Evolutionary conservation across 2,797 vertebrate genomes (phyloP).

Genomic region (Melanotaenia pygmaea): DNA sequence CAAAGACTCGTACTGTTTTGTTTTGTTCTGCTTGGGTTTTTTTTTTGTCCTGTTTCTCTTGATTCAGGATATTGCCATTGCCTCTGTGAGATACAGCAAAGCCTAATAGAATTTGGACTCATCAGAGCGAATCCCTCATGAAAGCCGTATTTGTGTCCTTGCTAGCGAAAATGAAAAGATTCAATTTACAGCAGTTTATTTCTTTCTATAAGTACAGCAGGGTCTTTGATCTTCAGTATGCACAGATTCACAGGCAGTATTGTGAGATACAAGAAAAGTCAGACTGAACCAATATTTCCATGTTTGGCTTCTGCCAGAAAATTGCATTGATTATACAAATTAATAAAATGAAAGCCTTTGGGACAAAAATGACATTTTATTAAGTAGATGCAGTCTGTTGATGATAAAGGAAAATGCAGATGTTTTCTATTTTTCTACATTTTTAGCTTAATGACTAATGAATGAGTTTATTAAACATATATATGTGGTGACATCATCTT

Average conservation of each 20-base stretch:
- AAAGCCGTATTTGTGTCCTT: conserved; percentile 50
- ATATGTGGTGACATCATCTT: background rate
- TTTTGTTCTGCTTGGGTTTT: background rate
- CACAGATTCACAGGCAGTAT: conserved; percentile 11
- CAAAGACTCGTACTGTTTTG: conserved; percentile 38
- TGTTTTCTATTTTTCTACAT: background rate
- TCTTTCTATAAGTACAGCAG: conserved; percentile 22
- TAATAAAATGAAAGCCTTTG: background rate
- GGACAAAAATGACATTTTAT: background rate
- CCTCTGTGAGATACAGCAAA: conserved; percentile 18
- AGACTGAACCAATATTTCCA: conserved; percentile 33
- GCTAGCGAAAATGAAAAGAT: conserved; percentile 62
- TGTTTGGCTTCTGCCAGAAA: background rate
- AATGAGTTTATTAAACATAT: background rate
- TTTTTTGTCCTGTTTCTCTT: conserved; percentile 7
- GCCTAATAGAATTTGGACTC: conserved; percentile 34
- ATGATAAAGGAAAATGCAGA: background rate
- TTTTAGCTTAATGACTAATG: too few relatives aligned
- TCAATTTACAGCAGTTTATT: conserved; percentile 60
- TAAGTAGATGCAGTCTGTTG: background rate
- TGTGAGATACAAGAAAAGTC: conserved; percentile 33
- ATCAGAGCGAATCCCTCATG: conserved; percentile 20
- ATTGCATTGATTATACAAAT: background rate
- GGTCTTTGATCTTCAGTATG: conserved; percentile 49
- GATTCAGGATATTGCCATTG: conserved; percentile 30